These are phyloP conservation scores for Menidia menidia DNA, from an alignment of 2,797 vertebrate genomes.

Conservation along the genomic window DNA sequence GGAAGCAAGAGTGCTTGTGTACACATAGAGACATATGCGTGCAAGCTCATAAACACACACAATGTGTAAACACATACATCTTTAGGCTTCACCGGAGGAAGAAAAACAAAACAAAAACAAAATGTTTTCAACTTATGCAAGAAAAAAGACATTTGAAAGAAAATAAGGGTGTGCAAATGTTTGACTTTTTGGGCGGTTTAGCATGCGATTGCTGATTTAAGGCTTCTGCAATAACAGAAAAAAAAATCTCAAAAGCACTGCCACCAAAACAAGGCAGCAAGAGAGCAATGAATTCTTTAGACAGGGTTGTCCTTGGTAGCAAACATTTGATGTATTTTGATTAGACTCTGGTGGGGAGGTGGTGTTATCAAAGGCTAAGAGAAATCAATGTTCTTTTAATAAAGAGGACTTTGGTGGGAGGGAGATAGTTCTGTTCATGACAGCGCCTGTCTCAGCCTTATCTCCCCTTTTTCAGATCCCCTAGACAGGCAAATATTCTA, in stretches of 20 bases:
- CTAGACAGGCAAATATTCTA: constrained; percentile 82
- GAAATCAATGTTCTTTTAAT: constrained; percentile 84
- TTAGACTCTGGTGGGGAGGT: constrained; percentile 70
- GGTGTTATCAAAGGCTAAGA: constrained; percentile 77
- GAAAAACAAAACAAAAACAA: constrained; percentile 17
- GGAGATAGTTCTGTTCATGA: constrained; percentile 75
- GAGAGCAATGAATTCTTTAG: constrained; percentile 59
- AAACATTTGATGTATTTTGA: constrained; percentile 81
- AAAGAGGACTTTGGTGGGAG: constrained; percentile 79
- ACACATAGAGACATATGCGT: constrained; percentile 1
- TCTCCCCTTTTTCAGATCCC: constrained; percentile 77
- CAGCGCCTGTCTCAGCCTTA: constrained; percentile 78
- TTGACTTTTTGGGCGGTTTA: constrained; percentile 25
- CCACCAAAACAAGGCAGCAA: constrained; percentile 64
- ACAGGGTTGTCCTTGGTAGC: constrained; percentile 73
- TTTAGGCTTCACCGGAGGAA: constrained; percentile 14
- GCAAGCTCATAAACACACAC: constrained; percentile 7
- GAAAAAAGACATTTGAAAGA: constrained; percentile 26
- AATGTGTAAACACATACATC: constrained; percentile 22
- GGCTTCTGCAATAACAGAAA: constrained; percentile 48
- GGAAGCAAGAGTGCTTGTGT: constrained; percentile 17
- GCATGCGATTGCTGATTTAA: constrained; percentile 45
- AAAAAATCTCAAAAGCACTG: constrained; percentile 31
- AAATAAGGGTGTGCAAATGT: constrained; percentile 37
- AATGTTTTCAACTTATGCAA: constrained; percentile 23